Conservation (phyloP, 2,888 invertebrate genomes). For the Drosophila yooni region DNA sequence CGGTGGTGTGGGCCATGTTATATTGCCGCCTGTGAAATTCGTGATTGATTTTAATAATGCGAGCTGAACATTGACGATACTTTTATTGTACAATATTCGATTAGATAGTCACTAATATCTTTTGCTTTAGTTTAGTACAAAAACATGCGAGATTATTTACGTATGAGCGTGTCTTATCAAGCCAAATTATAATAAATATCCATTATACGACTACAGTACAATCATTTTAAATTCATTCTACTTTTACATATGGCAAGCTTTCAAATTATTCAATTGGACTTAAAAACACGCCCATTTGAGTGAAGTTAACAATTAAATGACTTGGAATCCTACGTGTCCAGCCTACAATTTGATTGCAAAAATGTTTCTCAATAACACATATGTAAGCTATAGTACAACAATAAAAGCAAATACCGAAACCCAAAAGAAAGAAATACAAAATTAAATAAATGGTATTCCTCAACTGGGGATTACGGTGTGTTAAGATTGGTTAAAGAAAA, state of each 20-base stretch:
- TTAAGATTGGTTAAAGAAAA: conserved; percentile 20
- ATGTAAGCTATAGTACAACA: conserved; percentile 64
- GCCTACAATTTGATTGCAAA: conserved; percentile 41
- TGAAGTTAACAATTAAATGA: conserved; percentile 31
- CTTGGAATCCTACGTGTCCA: conserved; percentile 48
- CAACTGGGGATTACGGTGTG: conserved; percentile 21
- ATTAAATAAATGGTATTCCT: conserved; percentile 35
- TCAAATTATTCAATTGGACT: not conserved
- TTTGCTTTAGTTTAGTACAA: conserved; percentile 55
- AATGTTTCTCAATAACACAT: conserved; percentile 5
- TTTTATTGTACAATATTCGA: conserved; percentile 56
- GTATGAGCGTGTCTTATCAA: conserved; percentile 25
- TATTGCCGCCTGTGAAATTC: conserved; percentile 81
- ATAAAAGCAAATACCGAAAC: conserved; percentile 21
- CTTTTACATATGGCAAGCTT: not conserved
- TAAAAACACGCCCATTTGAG: conserved; percentile 24
- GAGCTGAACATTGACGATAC: not conserved
- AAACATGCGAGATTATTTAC: conserved; percentile 65
- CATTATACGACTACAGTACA: not conserved
- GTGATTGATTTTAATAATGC: conserved; percentile 3
- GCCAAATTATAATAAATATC: conserved; percentile 8
- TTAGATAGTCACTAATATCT: conserved; percentile 34
- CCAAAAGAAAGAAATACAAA: not conserved
- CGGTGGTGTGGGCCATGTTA: conserved; percentile 83
- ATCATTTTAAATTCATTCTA: not conserved